A percentile compares a stretch with the other conserved stretches of the same genome.
These are phyloP conservation scores for Melanchra persicariae DNA, from an alignment of 2,888 invertebrate genomes.

Conservation along the genomic window DNA sequence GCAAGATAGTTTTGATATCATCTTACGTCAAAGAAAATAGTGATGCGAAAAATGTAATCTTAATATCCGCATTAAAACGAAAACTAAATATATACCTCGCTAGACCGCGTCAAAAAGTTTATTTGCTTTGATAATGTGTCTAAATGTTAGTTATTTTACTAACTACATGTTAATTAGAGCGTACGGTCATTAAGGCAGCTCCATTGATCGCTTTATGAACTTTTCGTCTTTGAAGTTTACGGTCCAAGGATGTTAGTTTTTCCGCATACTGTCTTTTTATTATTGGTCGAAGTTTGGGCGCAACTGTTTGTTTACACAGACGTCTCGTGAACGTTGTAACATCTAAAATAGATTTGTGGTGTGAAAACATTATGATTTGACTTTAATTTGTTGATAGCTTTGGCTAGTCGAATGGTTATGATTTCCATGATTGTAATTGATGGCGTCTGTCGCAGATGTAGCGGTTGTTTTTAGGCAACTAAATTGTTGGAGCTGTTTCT, in stretches of 20 bases:
- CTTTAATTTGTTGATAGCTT: constrained; percentile 78
- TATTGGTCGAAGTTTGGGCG: constrained; percentile 90
- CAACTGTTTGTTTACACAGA: constrained; percentile 88
- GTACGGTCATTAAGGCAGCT: constrained; percentile 81
- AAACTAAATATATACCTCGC: constrained; percentile 54
- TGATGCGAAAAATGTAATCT: constrained; percentile 36
- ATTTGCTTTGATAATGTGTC: constrained; percentile 64
- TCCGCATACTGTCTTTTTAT: constrained; percentile 90
- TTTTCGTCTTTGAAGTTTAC: constrained; percentile 86
- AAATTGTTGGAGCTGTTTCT: constrained; percentile 7
- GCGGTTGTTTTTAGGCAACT: constrained; percentile 19
- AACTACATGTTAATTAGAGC: constrained; percentile 82
- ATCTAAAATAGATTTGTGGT: constrained; percentile 89
- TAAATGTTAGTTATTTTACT: constrained; percentile 70
- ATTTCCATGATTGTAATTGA: constrained; percentile 57
- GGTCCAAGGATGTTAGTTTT: constrained; percentile 90
- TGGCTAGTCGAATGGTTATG: constrained; percentile 48
- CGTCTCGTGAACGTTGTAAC: constrained; percentile 80
- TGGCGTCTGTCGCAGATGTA: constrained; percentile 29
- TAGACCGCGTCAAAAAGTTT: constrained; percentile 67
- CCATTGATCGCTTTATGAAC: constrained; percentile 88
- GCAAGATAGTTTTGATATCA: constrained; percentile 22
- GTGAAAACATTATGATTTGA: constrained; percentile 86
- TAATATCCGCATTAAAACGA: constrained; percentile 44
- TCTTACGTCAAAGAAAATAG: constrained; percentile 34